These are phyloP conservation scores for Microcebus tavaratra DNA, from an alignment of 2,113 vertebrate genomes.

Conservation along the genomic window DNA sequence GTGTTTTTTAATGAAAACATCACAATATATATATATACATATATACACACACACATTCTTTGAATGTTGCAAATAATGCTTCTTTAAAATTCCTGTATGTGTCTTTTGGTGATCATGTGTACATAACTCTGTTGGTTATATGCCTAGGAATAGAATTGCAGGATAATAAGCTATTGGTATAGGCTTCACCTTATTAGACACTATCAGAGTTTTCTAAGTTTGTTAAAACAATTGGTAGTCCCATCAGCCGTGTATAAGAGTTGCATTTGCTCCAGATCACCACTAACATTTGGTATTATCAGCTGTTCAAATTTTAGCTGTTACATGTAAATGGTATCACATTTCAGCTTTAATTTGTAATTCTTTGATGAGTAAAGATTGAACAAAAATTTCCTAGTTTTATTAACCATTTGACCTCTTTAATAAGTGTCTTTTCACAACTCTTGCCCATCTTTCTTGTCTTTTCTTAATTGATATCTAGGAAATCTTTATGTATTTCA, in stretches of 20 bases:
- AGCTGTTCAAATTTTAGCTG: neutral
- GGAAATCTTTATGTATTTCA: neutral
- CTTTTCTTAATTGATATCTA: neutral
- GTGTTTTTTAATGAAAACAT: neutral
- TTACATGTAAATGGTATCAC: neutral
- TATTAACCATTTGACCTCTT: neutral
- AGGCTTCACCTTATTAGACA: neutral
- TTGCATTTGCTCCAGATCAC: neutral
- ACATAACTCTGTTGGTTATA: neutral
- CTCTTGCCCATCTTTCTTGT: neutral
- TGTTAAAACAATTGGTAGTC: neutral
- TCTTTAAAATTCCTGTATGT: neutral
- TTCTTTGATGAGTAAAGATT: neutral
- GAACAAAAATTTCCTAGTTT: neutral
- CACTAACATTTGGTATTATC: neutral
- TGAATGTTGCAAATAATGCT: neutral
- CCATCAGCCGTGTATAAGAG: neutral
- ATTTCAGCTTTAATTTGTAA: neutral
- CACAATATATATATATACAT: neutral
- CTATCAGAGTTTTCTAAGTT: neutral
- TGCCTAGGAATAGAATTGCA: neutral
- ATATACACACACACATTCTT: neutral
- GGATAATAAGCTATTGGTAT: neutral
- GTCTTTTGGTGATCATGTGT: neutral
- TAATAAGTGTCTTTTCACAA: neutral